phyloP scores from a whole-genome alignment of 2,797 vertebrate genomes.

The Oreonectes daqikongensis region DNA sequence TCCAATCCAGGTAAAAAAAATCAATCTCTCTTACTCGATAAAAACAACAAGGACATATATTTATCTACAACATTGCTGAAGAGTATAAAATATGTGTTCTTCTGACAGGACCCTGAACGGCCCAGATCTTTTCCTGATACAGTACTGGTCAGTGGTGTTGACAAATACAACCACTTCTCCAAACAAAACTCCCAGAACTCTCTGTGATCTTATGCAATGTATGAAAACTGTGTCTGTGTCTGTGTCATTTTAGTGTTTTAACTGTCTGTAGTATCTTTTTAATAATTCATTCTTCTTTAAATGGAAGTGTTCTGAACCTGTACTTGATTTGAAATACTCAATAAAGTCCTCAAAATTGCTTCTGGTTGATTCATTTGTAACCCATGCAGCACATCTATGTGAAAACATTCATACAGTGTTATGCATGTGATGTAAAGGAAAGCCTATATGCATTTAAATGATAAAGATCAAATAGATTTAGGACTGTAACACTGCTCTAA shows the following conservation, averaged over 20 bases:
- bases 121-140: constrained; percentile 75
- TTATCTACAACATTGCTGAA: not conserved
- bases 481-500: not conserved
- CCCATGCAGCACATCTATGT: not conserved
- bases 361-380: not conserved
- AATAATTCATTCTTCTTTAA: too few relatives aligned
- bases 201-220: not conserved
- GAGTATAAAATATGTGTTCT: not conserved
- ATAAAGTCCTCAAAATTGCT: constrained; percentile 9
- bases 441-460: not conserved
- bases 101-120: constrained; percentile 74
- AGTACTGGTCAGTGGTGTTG: constrained; percentile 68
- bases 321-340: not conserved
- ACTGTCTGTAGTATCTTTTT: not conserved
- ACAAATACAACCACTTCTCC: constrained; percentile 75
- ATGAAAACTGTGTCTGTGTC: not conserved
- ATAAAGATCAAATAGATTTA: too few relatives aligned
- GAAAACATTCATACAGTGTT: not conserved
- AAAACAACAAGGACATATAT: not conserved
- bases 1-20: constrained; percentile 75
- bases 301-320: not conserved
- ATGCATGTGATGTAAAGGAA: not conserved
- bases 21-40: not conserved
- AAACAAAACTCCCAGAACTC: constrained; percentile 39
- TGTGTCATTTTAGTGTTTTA: not conserved